A percentile compares a stretch with the other conserved stretches of the same genome.
Conservation (phyloP, 2,888 invertebrate species). For the Aporophyla nigra region DNA sequence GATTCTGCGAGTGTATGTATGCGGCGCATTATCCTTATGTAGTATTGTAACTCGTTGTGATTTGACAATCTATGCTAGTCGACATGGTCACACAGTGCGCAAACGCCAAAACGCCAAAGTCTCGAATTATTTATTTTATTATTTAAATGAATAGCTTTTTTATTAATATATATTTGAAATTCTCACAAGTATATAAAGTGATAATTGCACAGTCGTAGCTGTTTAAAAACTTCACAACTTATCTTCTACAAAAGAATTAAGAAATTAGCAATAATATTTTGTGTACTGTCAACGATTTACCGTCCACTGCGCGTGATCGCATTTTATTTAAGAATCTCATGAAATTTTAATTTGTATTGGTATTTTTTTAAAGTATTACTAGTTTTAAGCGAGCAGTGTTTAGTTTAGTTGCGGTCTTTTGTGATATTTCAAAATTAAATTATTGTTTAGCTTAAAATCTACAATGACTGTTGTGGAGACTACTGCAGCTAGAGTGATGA, state of each 20-base stretch:
- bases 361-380: slow-evolving; percentile 69
- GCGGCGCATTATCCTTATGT: slow-evolving; percentile 63
- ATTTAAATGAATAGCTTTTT: slow-evolving; percentile 30
- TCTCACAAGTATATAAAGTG: slow-evolving; percentile 1
- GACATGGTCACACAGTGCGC: slow-evolving; percentile 69
- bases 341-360: slow-evolving; percentile 56
- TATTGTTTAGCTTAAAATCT: slow-evolving; percentile 37
- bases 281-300: slow-evolving; percentile 39
- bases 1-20: slow-evolving; percentile 40
- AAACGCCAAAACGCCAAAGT: slow-evolving; percentile 74
- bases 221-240: slow-evolving; percentile 9
- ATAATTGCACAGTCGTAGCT: slow-evolving; percentile 7
- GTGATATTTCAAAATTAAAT: slow-evolving; percentile 43
- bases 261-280: slow-evolving; percentile 26
- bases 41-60: slow-evolving; percentile 56
- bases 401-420: slow-evolving; percentile 43
- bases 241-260: slow-evolving; percentile 19
- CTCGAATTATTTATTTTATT: slow-evolving; percentile 48
- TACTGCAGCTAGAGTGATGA: slow-evolving; percentile 32
- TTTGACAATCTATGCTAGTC: slow-evolving; percentile 76
- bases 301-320: slow-evolving; percentile 60
- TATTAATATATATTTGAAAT: slow-evolving; percentile 25
- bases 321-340: slow-evolving; percentile 66
- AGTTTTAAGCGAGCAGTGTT: slow-evolving; percentile 69
- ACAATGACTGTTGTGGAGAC: slow-evolving; percentile 51